These are phyloP conservation scores for Microctonus aethiopoides DNA, from an alignment of 2,888 invertebrate genomes.

Conservation along the genomic window DNA sequence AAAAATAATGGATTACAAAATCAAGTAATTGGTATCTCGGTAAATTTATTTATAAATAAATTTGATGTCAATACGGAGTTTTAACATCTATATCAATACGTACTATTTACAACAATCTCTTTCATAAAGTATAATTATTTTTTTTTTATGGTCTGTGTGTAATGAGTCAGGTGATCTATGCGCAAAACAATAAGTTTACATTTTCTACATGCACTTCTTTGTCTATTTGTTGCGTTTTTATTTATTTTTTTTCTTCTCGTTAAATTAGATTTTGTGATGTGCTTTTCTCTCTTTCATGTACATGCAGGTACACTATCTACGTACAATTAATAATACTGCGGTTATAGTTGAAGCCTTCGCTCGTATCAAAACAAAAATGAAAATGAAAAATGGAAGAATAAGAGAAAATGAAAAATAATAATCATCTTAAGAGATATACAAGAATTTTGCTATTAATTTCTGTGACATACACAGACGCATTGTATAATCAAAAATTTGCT, in stretches of 20 bases:
- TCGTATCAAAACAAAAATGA: slow-evolving; percentile 38
- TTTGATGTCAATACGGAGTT: slow-evolving; percentile 59
- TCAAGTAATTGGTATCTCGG: slow-evolving; percentile 48
- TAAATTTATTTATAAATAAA: slow-evolving; percentile 61
- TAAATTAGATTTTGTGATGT: slow-evolving; percentile 7
- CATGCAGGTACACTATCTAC: slow-evolving; percentile 46
- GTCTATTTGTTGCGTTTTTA: neutral
- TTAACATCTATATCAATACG: slow-evolving; percentile 54
- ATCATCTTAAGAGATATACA: slow-evolving; percentile 21
- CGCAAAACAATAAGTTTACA: neutral
- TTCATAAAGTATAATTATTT: neutral
- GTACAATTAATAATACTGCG: slow-evolving; percentile 66
- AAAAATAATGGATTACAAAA: slow-evolving; percentile 1
- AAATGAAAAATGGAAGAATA: neutral
- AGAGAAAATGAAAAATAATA: slow-evolving; percentile 7
- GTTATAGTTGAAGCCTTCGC: slow-evolving; percentile 61
- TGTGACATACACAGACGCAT: neutral
- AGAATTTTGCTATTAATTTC: neutral
- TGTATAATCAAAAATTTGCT: neutral
- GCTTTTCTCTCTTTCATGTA: slow-evolving; percentile 24
- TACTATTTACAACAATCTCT: slow-evolving; percentile 64
- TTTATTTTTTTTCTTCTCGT: neutral
- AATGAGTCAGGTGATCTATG: neutral
- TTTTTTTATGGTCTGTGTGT: neutral
- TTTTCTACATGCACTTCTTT: neutral